Percentiles rank a stretch among this genome's conserved stretches.
Evolutionary conservation across 2,797 vertebrate species (phyloP).

Genomic region (Cynodonichthys magdalenae): DNA sequence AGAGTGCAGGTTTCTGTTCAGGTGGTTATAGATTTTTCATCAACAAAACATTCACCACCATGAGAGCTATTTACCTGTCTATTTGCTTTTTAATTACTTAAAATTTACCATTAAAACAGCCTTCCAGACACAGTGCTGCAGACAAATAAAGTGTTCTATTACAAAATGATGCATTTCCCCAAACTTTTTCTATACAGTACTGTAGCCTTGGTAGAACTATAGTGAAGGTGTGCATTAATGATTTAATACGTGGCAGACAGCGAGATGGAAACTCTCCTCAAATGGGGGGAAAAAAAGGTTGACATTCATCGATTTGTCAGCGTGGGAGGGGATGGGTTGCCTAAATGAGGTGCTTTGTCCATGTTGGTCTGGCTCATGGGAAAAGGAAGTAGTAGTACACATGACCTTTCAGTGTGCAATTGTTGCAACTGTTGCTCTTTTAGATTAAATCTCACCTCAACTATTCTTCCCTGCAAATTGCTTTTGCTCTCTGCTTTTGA

Average conservation of each 20-base stretch:
- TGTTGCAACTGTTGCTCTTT: slow-evolving; percentile 26
- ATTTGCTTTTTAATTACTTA: slow-evolving; percentile 15
- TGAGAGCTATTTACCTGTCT: slow-evolving; percentile 26
- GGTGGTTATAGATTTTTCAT: background rate
- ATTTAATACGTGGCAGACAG: slow-evolving; percentile 38
- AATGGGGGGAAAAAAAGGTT: slow-evolving; percentile 26
- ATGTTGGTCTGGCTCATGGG: slow-evolving; percentile 46
- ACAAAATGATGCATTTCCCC: slow-evolving; percentile 13
- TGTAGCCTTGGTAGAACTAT: slow-evolving; percentile 1
- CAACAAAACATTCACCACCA: slow-evolving; percentile 9
- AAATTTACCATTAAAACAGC: slow-evolving; percentile 14
- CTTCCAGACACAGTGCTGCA: slow-evolving; percentile 5
- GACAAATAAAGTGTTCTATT: slow-evolving; percentile 17
- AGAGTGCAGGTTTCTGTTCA: slow-evolving; percentile 1
- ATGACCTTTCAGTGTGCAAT: slow-evolving; percentile 56
- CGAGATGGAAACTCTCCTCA: slow-evolving; percentile 37
- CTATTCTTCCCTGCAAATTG: slow-evolving; percentile 21
- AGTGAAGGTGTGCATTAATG: slow-evolving; percentile 32
- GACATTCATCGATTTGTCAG: slow-evolving; percentile 59
- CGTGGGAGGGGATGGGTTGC: slow-evolving; percentile 39
- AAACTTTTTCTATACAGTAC: slow-evolving; percentile 2
- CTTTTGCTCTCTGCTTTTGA: slow-evolving; percentile 6
- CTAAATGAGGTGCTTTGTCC: slow-evolving; percentile 57
- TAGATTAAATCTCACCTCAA: slow-evolving; percentile 51
- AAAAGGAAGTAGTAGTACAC: slow-evolving; percentile 17